Percentiles rank a stretch among this genome's conserved stretches.
phyloP scores from a whole-genome alignment of 1,140 invertebrate species.

The Pseudomyrmex flavicornis region DNA sequence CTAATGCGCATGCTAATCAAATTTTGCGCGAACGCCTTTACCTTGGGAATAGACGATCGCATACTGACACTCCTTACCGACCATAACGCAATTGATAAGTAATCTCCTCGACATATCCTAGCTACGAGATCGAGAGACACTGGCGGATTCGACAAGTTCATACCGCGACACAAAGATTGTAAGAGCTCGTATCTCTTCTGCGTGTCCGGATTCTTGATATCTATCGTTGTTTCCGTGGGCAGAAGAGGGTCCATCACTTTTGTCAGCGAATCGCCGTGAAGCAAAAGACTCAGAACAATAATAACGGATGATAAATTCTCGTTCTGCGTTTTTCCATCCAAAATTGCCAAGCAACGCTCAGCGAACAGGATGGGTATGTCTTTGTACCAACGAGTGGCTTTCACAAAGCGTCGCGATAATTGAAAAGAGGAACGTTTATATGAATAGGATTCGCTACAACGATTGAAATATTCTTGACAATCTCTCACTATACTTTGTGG shows the following conservation, averaged over 20 bases:
- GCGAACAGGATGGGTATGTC: conserved; percentile 76
- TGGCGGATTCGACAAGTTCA: conserved; percentile 67
- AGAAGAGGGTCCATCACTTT: conserved; percentile 67
- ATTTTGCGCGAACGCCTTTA: conserved; percentile 58
- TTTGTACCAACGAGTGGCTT: conserved; percentile 75
- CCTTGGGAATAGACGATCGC: conserved; percentile 27
- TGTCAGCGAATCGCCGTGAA: conserved; percentile 63
- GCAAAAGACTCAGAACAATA: conserved; percentile 58
- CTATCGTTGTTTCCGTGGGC: conserved; percentile 38
- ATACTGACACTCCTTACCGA: conserved; percentile 51
- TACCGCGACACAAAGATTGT: background rate
- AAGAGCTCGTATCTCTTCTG: background rate
- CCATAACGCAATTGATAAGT: conserved; percentile 40
- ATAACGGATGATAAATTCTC: background rate
- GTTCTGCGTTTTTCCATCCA: background rate
- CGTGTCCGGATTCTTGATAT: conserved; percentile 23
- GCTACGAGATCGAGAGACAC: conserved; percentile 61
- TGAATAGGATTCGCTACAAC: conserved; percentile 58
- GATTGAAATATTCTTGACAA: conserved; percentile 69
- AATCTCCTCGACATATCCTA: conserved; percentile 71
- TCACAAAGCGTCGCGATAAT: conserved; percentile 66
- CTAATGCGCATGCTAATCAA: conserved; percentile 67
- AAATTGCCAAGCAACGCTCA: background rate
- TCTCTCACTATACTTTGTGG: conserved; percentile 60
- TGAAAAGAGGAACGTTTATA: conserved; percentile 44